These are phyloP conservation scores for Himalopsyche kuldschensis DNA, from an alignment of 2,888 invertebrate species.

Conservation along the genomic window DNA sequence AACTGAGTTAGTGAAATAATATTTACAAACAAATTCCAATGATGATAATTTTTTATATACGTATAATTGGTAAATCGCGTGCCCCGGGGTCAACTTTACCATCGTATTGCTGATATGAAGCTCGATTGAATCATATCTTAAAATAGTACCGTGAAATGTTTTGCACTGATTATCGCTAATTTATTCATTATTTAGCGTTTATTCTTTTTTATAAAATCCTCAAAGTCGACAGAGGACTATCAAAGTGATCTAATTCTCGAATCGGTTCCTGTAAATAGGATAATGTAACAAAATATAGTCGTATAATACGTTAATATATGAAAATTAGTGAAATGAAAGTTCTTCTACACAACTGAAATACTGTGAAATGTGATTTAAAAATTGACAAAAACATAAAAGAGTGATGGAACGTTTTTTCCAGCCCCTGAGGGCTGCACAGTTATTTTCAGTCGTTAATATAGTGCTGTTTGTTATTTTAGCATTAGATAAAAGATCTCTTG, in stretches of 20 bases:
- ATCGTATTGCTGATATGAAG: not conserved
- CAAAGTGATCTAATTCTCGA: too few relatives aligned
- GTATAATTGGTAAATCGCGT: not conserved
- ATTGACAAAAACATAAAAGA: not conserved
- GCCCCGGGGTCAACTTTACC: not conserved
- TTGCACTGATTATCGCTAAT: not conserved
- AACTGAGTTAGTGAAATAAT: not conserved
- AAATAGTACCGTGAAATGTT: not conserved
- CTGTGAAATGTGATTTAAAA: not conserved
- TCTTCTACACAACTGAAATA: not conserved
- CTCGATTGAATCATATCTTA: not conserved
- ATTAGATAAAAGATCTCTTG: not conserved
- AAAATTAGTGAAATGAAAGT: too few relatives aligned
- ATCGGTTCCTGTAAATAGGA: too few relatives aligned
- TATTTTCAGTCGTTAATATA: not conserved
- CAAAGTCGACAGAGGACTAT: too few relatives aligned
- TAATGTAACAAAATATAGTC: too few relatives aligned
- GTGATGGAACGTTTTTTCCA: not conserved
- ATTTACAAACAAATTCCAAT: not conserved
- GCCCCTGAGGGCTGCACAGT: not conserved
- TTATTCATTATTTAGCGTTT: not conserved
- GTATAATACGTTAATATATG: too few relatives aligned
- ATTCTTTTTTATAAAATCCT: too few relatives aligned
- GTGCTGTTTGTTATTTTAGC: not conserved
- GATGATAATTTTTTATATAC: not conserved